phyloP scores from a whole-genome alignment of 2,888 invertebrate species.

The Drosophila eohydei region DNA sequence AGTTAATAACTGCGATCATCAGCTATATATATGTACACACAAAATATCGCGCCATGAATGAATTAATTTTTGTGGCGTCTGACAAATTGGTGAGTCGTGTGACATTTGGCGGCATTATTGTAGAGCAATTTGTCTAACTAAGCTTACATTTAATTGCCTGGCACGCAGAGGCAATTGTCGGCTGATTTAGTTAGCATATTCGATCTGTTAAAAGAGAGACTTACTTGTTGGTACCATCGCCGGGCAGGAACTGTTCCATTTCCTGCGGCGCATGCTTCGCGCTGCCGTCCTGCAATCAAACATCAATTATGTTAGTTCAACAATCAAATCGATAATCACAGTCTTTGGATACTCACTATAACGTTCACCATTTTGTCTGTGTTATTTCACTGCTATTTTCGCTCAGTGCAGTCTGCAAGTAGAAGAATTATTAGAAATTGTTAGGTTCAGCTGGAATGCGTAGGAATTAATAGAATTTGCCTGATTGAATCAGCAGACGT shows the following conservation, averaged over 20 bases:
- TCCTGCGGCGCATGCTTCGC: slow-evolving; percentile 87
- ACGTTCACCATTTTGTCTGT: slow-evolving; percentile 82
- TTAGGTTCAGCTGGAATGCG: slow-evolving; percentile 18
- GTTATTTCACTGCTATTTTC: slow-evolving; percentile 5
- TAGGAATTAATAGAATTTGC: slow-evolving; percentile 20
- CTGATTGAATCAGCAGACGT: slow-evolving; percentile 56
- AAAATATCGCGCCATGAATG: slow-evolving; percentile 9
- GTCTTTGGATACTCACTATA: slow-evolving; percentile 67
- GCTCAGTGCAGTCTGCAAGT: slow-evolving; percentile 39
- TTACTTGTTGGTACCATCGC: slow-evolving; percentile 86
- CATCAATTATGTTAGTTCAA: slow-evolving; percentile 11
- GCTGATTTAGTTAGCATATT: slow-evolving; percentile 32
- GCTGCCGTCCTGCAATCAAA: slow-evolving; percentile 75
- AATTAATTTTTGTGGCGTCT: slow-evolving; percentile 7
- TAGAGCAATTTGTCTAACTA: slow-evolving; percentile 32
- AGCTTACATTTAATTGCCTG: slow-evolving; percentile 58
- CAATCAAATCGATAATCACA: slow-evolving; percentile 1
- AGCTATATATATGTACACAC: slow-evolving; percentile 2
- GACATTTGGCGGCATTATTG: slow-evolving; percentile 36
- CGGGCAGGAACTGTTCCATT: slow-evolving; percentile 91
- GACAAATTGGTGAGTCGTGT: slow-evolving; percentile 25
- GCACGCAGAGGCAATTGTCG: slow-evolving; percentile 34
- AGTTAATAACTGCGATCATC: slow-evolving; percentile 26
- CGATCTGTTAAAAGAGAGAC: slow-evolving; percentile 34
- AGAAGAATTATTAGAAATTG: not conserved